phyloP scores from a whole-genome alignment of 2,888 invertebrate species.

The Thecophora atra region DNA sequence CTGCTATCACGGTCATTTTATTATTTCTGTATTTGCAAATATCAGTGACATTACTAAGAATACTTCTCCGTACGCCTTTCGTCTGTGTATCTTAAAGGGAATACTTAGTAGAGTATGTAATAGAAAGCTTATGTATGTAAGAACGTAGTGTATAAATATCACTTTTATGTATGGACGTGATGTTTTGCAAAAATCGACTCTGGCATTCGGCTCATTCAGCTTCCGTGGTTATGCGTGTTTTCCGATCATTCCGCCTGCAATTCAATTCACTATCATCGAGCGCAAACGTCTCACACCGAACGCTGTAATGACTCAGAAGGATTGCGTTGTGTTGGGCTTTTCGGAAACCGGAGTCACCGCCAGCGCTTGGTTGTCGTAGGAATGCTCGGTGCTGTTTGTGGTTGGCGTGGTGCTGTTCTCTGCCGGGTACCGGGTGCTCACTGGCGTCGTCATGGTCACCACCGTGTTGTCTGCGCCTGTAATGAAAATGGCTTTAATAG shows the following conservation, averaged over 20 bases:
- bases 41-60: background rate
- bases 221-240: constrained; percentile 3
- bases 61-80: background rate
- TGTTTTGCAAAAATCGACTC: constrained; percentile 36
- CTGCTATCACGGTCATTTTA: background rate
- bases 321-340: constrained; percentile 51
- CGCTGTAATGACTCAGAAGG: constrained; percentile 44
- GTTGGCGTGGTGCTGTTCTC: constrained; percentile 78
- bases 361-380: constrained; percentile 82
- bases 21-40: background rate
- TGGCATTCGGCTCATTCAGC: too few species aligned
- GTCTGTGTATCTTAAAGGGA: background rate
- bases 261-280: background rate
- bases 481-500: constrained; percentile 37
- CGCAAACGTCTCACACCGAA: background rate
- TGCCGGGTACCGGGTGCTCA: constrained; percentile 78
- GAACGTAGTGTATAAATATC: constrained; percentile 38
- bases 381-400: constrained; percentile 71
- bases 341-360: constrained; percentile 70
- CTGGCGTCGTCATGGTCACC: constrained; percentile 76
- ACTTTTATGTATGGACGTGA: constrained; percentile 48
- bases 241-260: constrained; percentile 24
- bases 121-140: background rate
- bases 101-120: background rate
- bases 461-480: constrained; percentile 70